Conservation (phyloP, 1,140 invertebrate genomes). For the Lepidurus apus region DNA sequence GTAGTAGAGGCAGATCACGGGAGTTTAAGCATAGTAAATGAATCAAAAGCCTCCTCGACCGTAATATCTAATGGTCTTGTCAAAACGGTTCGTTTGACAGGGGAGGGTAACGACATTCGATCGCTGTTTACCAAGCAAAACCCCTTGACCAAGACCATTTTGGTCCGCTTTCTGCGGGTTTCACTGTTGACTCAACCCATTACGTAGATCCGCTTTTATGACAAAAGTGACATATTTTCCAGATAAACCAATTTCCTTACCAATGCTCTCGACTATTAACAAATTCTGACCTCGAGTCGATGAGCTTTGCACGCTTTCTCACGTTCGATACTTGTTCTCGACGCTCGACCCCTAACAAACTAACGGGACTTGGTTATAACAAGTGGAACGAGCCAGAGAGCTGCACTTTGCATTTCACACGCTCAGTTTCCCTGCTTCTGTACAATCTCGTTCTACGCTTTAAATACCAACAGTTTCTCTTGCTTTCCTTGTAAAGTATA, state of each 20-base stretch:
- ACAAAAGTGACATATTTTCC: background rate
- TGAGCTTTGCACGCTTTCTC: background rate
- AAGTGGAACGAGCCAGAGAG: background rate
- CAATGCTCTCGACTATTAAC: background rate
- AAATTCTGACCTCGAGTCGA: background rate
- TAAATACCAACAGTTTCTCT: background rate
- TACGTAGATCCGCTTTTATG: background rate
- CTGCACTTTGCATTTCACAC: background rate
- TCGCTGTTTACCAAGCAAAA: background rate
- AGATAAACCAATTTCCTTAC: background rate
- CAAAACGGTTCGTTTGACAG: background rate
- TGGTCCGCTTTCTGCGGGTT: background rate
- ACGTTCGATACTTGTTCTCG: background rate
- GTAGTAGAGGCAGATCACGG: no score
- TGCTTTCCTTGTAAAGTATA: background rate
- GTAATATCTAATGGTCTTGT: constrained; percentile 1
- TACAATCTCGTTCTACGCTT: background rate
- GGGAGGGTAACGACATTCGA: background rate
- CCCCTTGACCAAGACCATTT: background rate
- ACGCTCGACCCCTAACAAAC: background rate
- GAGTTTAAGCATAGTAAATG: background rate
- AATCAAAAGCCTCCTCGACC: background rate
- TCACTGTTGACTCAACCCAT: no score
- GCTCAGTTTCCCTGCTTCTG: background rate
- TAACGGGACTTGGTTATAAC: background rate